phyloP scores from a whole-genome alignment of 2,888 invertebrate genomes.

The Coecobrya sp. region DNA sequence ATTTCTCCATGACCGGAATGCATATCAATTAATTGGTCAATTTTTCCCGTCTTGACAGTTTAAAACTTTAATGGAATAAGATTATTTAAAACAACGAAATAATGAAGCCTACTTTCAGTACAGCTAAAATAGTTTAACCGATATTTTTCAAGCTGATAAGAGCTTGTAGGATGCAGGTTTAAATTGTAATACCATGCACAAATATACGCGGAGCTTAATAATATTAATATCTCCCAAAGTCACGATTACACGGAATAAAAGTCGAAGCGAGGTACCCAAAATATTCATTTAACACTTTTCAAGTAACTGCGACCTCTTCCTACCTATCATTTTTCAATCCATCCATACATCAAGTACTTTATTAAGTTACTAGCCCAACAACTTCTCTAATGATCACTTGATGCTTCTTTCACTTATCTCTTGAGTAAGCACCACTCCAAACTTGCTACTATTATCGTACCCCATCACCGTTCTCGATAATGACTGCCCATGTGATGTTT shows the following conservation, averaged over 20 bases:
- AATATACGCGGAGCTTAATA: neutral
- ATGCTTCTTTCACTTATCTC: neutral
- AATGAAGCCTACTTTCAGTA: too few relatives aligned
- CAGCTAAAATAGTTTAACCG: too few relatives aligned
- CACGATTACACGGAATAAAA: neutral
- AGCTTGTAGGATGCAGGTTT: too few relatives aligned
- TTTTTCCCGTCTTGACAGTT: too few relatives aligned
- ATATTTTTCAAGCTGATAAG: too few relatives aligned
- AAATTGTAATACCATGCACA: neutral
- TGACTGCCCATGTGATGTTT: neutral
- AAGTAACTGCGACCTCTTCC: constrained; percentile 32
- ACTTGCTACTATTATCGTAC: too few relatives aligned
- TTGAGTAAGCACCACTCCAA: neutral
- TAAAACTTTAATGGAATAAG: too few relatives aligned
- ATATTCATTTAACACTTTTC: neutral
- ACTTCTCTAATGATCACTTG: constrained; percentile 41
- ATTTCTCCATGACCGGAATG: too few relatives aligned
- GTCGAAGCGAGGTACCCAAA: neutral
- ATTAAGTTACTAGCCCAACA: constrained; percentile 41
- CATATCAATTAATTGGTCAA: too few relatives aligned
- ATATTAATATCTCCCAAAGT: neutral
- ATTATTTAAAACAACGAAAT: too few relatives aligned
- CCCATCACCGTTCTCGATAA: neutral
- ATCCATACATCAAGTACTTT: constrained; percentile 22
- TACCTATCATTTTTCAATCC: constrained; percentile 40